Percentiles rank a stretch among this genome's conserved stretches.
phyloP scores from a whole-genome alignment of 2,113 vertebrate species.

The Origma solitaria region DNA sequence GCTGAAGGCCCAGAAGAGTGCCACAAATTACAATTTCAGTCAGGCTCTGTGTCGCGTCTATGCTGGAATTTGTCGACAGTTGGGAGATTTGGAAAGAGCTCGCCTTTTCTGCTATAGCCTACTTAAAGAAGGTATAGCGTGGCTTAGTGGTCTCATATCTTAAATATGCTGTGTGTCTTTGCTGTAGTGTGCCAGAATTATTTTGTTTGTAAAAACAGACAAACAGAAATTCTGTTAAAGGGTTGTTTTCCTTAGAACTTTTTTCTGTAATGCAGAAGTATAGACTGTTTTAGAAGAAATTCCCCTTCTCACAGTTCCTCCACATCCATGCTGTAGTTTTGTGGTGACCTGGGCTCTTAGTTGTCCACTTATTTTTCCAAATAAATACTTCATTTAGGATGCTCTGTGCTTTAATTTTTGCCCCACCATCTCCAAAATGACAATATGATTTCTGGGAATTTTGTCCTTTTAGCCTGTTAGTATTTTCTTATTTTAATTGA shows the following conservation, averaged over 20 bases:
- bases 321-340: not conserved
- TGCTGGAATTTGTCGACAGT: slow-evolving; percentile 83
- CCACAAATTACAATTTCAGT: slow-evolving; percentile 48
- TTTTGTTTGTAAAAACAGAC: not conserved
- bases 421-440: not conserved
- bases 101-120: slow-evolving; percentile 87
- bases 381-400: not conserved
- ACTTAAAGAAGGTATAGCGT: slow-evolving; percentile 83
- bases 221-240: not conserved
- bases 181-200: not conserved
- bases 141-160: not conserved
- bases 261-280: not conserved
- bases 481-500: not conserved
- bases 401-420: not conserved
- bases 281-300: not conserved
- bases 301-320: not conserved
- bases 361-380: not conserved
- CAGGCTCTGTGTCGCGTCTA: slow-evolving; percentile 92
- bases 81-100: slow-evolving; percentile 81
- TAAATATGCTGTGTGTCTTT: not conserved
- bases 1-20: slow-evolving; percentile 75
- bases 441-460: not conserved
- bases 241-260: not conserved
- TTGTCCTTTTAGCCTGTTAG: not conserved
- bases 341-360: not conserved